phyloP scores from a whole-genome alignment of 2,888 invertebrate species.

The Anoncus sp. region DNA sequence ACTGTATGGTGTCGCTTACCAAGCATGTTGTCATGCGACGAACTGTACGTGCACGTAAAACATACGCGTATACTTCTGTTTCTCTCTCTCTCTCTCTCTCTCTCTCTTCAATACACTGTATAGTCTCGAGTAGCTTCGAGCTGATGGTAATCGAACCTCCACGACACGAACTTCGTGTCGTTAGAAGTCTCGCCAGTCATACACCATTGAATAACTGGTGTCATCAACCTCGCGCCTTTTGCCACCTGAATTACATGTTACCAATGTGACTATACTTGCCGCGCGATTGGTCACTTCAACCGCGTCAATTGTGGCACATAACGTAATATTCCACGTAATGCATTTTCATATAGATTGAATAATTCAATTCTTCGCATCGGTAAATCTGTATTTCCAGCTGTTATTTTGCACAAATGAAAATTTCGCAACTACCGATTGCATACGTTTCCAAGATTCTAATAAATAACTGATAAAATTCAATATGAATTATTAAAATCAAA shows the following conservation, averaged over 20 bases:
- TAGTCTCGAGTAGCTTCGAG: conserved; percentile 38
- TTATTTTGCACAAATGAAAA: no score
- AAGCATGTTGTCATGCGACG: conserved; percentile 56
- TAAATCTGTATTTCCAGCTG: no score
- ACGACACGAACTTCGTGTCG: conserved; percentile 52
- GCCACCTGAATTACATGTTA: conserved; percentile 41
- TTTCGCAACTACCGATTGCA: neutral
- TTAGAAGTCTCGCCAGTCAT: conserved; percentile 61
- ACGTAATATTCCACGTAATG: conserved; percentile 40
- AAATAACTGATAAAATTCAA: neutral
- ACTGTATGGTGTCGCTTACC: conserved; percentile 29
- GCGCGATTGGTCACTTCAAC: conserved; percentile 5
- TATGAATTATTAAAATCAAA: conserved; percentile 2
- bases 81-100: conserved; percentile 3
- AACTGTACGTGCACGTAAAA: conserved; percentile 51
- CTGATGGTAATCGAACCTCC: conserved; percentile 31
- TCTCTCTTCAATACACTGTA: conserved; percentile 12
- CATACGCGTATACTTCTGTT: conserved; percentile 26
- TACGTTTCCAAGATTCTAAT: neutral
- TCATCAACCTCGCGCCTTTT: conserved; percentile 56
- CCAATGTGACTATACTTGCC: neutral
- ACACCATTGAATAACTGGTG: conserved; percentile 61
- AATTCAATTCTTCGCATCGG: conserved; percentile 4
- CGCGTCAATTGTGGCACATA: conserved; percentile 35
- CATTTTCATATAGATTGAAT: neutral